Percentiles rank a stretch among this genome's conserved stretches.
Evolutionary conservation across 1,140 invertebrate genomes (phyloP).

Genomic region (Melitaea cinxia): DNA sequence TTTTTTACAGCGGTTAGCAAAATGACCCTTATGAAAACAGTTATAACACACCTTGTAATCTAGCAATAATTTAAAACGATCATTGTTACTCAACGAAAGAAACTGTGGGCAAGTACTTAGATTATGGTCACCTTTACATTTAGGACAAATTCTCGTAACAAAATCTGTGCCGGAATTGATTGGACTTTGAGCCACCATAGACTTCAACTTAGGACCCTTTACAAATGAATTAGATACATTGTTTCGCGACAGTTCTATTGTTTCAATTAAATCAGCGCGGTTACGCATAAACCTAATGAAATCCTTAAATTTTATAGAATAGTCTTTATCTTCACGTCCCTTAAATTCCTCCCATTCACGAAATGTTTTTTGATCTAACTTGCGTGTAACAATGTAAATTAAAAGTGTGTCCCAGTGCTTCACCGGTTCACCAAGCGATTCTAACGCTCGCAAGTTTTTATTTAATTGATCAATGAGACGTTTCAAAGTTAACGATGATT

Average conservation of each 20-base stretch:
- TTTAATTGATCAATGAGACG: background rate
- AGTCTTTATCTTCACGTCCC: background rate
- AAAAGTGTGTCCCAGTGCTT: background rate
- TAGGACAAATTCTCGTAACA: conserved; percentile 33
- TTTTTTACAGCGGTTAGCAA: conserved; percentile 33
- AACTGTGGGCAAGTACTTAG: conserved; percentile 34
- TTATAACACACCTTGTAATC: conserved; percentile 41
- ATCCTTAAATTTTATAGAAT: background rate
- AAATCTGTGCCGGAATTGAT: too few species aligned
- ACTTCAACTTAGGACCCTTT: too few species aligned
- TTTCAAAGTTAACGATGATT: background rate
- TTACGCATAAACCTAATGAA: conserved; percentile 7
- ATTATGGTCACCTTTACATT: conserved; percentile 36
- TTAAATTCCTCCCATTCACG: conserved; percentile 38
- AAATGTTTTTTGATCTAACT: background rate
- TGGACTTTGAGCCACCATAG: too few species aligned
- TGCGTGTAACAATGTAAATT: background rate
- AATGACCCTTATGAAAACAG: conserved; percentile 38
- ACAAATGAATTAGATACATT: too few species aligned
- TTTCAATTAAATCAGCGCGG: conserved; percentile 32
- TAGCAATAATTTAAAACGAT: conserved; percentile 29
- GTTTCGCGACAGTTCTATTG: conserved; percentile 36
- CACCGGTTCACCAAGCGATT: background rate
- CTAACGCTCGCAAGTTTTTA: background rate
- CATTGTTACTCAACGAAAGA: conserved; percentile 24